phyloP scores from a whole-genome alignment of 92 coral and sea anemone species.

The Umimayanthus chanpuru region DNA sequence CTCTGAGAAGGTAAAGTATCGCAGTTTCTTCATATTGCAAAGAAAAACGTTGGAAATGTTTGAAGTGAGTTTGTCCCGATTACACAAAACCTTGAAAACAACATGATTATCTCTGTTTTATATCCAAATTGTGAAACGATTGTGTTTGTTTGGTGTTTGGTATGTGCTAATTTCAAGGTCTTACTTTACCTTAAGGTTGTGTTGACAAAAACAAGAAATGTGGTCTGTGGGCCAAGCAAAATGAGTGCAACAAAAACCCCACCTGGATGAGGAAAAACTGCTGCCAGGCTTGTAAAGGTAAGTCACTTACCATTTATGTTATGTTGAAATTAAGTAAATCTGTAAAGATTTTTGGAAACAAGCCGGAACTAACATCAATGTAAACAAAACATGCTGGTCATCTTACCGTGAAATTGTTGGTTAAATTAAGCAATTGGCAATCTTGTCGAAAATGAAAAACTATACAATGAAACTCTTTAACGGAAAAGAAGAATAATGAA shows the following conservation, averaged over 20 bases:
- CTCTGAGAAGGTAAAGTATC: too few relatives aligned
- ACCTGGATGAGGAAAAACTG: conserved; percentile 25
- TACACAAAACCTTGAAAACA: neutral
- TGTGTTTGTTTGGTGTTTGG: neutral
- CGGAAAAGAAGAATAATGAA: too few relatives aligned
- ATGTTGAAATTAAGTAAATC: too few relatives aligned
- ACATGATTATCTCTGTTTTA: too few relatives aligned
- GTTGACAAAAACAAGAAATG: conserved; percentile 26
- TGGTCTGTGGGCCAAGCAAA: neutral
- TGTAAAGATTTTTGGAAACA: neutral
- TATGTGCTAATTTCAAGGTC: neutral
- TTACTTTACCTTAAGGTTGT: conserved; percentile 11
- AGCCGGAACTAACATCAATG: neutral
- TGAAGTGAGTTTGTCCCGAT: too few relatives aligned
- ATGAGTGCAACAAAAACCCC: conserved; percentile 6
- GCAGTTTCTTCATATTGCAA: too few relatives aligned
- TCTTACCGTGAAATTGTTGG: too few relatives aligned
- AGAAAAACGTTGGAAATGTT: too few relatives aligned
- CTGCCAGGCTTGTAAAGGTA: conserved; percentile 15
- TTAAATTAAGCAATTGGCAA: too few relatives aligned
- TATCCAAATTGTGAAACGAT: neutral
- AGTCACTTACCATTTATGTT: neutral
- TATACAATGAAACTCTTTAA: too few relatives aligned
- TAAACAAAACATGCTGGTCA: too few relatives aligned
- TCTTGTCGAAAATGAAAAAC: too few relatives aligned